These are phyloP conservation scores for Apoda limacodes DNA, from an alignment of 2,888 invertebrate species.

Conservation along the genomic window DNA sequence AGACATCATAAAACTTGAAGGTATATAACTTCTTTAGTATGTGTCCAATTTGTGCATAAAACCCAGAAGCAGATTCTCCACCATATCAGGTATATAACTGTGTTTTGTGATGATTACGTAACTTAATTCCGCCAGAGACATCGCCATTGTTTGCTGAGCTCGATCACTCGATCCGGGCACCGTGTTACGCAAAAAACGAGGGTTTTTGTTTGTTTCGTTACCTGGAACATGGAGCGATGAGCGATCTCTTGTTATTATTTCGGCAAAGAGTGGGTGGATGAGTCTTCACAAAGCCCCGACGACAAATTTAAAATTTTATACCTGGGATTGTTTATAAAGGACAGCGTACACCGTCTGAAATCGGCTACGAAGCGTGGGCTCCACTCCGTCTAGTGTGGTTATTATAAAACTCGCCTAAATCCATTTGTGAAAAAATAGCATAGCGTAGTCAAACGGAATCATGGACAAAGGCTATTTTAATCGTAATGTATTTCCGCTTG, in stretches of 20 bases:
- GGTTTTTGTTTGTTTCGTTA: constrained; percentile 48
- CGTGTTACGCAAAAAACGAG: constrained; percentile 53
- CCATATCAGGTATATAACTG: no score
- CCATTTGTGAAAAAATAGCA: constrained; percentile 32
- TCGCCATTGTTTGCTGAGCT: constrained; percentile 43
- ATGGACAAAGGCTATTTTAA: constrained; percentile 36
- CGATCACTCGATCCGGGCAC: constrained; percentile 43
- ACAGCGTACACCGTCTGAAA: constrained; percentile 29
- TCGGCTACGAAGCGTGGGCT: constrained; percentile 31
- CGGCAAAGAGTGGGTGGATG: constrained; percentile 51
- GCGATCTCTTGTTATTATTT: constrained; percentile 45
- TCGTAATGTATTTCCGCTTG: constrained; percentile 45
- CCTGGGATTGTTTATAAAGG: constrained; percentile 61
- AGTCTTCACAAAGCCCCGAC: constrained; percentile 37
- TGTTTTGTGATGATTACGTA: no score
- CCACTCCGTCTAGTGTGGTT: constrained; percentile 42
- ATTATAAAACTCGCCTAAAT: constrained; percentile 8
- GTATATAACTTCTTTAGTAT: no score
- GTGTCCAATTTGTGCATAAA: no score
- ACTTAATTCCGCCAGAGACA: constrained; percentile 32
- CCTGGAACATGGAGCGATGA: constrained; percentile 42
- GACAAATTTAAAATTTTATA: constrained; percentile 59
- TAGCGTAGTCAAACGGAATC: constrained; percentile 36
- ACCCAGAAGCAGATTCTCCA: no score
- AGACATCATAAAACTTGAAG: no score